Conservation (phyloP, 1,140 invertebrate species). For the Sycophaga agraensis region DNA sequence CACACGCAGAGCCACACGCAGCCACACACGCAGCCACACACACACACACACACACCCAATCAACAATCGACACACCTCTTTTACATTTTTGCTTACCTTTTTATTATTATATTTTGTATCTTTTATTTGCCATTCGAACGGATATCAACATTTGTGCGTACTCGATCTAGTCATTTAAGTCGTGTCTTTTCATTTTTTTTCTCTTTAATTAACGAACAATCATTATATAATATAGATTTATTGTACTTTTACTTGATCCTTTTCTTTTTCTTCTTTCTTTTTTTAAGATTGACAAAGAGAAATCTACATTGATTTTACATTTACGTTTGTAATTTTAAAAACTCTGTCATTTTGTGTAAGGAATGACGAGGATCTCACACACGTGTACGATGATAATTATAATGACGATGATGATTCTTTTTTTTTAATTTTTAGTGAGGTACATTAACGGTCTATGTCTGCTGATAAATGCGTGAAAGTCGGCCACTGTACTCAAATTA, state of each 20-base stretch:
- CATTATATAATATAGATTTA: constrained; percentile 15
- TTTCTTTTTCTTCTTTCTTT: constrained; percentile 23
- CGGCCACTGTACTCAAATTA: constrained; percentile 54
- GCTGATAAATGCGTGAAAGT: constrained; percentile 39
- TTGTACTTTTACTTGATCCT: constrained; percentile 13
- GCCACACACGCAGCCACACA: neutral
- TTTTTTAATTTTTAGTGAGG: constrained; percentile 30
- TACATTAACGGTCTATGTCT: constrained; percentile 53
- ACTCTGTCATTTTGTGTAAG: constrained; percentile 8
- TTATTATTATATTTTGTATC: constrained; percentile 21
- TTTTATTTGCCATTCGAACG: constrained; percentile 29
- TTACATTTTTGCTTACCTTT: constrained; percentile 30
- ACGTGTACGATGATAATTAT: constrained; percentile 16
- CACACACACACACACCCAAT: neutral
- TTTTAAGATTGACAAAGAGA: constrained; percentile 21
- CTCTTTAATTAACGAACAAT: constrained; percentile 20
- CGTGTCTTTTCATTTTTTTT: constrained; percentile 26
- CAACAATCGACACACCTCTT: constrained; percentile 27
- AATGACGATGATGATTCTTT: constrained; percentile 13
- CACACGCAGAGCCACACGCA: neutral
- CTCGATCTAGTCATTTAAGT: constrained; percentile 43
- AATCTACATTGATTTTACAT: constrained; percentile 20
- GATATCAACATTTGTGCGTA: constrained; percentile 32
- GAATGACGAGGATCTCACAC: constrained; percentile 24
- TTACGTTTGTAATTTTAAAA: constrained; percentile 20